Evolutionary conservation across 2,113 vertebrate species (phyloP), one percentile per base, ranked within the genome.

Genomic region (Gasterosteus aculeatus): DNA sequence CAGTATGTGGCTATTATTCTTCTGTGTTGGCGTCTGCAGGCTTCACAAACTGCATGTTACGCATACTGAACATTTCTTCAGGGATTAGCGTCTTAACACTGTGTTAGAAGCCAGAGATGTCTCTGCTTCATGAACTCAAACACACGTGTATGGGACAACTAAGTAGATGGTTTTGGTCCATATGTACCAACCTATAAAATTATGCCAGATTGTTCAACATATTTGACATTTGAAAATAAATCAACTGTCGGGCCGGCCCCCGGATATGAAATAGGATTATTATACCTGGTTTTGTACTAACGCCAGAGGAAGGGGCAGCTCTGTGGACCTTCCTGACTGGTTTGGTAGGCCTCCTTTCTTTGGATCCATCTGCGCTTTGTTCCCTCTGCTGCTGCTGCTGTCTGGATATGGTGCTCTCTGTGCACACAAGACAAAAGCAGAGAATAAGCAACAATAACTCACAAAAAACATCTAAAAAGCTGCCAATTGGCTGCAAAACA

Each of bases 321-420:
- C 95, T 96, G 73, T 97, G 96, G 59, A 97, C 92, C 92, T 97
- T 99, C 83, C 96, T 91, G 41, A 96, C 93, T 60, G 96, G 95
- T 81, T 94, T 97, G 22, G 91, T 79, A 26, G 89, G 53, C 90
- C 93, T 96, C 89, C 92, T 96, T 85, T 96, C 96, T 87, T 91
- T 96, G 67, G 75, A 92, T 85, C 87, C 85, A 73, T 95, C 95
- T 83, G 35, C 10, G 44, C 89, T 94, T 63, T 88, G 93, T 39
- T 90, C 85, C 75, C 88, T 95, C 58, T 91, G 94, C n/a, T 82
- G 87, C n/a, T 82, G 87, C 16, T 85, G 89, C 35, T 79, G 64
- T 57, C 82, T 92, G 19, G 69, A 90, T 91, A 94, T 83, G 79
- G 68, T 80, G 80, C 61, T 84, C 60, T 93, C 93, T 93, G 77